phyloP scores from a whole-genome alignment of 30 jellyfish, hydroid and myxozoan genomes.

The Cassiopea andromeda region DNA sequence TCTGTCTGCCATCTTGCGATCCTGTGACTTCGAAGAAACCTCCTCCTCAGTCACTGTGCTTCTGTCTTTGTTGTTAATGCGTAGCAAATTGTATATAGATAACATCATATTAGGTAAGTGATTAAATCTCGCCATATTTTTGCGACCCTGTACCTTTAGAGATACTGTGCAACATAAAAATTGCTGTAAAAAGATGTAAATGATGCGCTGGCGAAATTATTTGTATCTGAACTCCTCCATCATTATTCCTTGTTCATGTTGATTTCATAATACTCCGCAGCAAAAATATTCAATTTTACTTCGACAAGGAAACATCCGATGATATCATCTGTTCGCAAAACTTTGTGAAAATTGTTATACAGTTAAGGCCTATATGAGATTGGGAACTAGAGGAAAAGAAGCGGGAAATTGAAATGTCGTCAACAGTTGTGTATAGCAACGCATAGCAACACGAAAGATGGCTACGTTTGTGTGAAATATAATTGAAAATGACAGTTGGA shows the following conservation, averaged over 20 bases:
- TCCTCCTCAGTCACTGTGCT: constrained; percentile 20
- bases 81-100: not conserved
- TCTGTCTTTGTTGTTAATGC: not conserved
- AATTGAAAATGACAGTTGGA: not conserved
- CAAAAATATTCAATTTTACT: no score
- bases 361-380: not conserved
- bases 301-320: no score
- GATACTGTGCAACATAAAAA: no score
- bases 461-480: not conserved
- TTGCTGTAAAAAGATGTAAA: no score
- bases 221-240: no score
- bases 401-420: constrained; percentile 17
- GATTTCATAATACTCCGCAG: no score
- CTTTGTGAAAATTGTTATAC: not conserved
- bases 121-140: not conserved
- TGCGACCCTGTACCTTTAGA: no score
- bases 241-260: no score
- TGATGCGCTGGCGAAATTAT: no score
- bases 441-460: not conserved
- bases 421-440: not conserved
- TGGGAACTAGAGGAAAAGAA: not conserved
- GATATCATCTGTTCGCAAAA: not conserved
- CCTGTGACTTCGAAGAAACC: constrained; percentile 66
- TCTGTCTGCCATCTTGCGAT: constrained; percentile 63
- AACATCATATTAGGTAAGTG: not conserved